These are phyloP conservation scores for Acronicta psi DNA, from an alignment of 2,888 invertebrate genomes.

Conservation along the genomic window DNA sequence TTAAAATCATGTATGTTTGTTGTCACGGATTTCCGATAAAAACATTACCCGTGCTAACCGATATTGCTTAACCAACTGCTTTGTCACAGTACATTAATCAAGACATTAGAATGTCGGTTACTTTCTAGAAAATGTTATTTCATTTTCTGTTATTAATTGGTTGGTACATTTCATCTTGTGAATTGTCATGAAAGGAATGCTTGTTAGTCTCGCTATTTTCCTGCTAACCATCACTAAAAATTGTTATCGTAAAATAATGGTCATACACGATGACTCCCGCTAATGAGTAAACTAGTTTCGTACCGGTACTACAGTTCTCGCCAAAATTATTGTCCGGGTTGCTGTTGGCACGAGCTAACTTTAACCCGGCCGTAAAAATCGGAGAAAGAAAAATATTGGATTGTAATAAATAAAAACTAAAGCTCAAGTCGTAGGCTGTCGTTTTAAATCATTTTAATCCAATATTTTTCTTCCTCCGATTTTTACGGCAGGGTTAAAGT, in stretches of 20 bases:
- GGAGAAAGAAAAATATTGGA: too few relatives aligned
- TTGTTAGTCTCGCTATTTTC: slow-evolving; percentile 25
- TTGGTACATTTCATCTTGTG: slow-evolving; percentile 7
- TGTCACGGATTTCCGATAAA: neutral
- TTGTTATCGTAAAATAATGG: slow-evolving; percentile 13
- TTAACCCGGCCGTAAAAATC: too few relatives aligned
- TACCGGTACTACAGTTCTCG: too few relatives aligned
- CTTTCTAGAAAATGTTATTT: slow-evolving; percentile 22
- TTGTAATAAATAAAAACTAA: too few relatives aligned
- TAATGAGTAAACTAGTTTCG: too few relatives aligned
- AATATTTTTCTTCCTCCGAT: too few relatives aligned
- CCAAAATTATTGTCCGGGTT: too few relatives aligned
- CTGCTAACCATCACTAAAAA: slow-evolving; percentile 21
- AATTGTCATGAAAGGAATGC: slow-evolving; percentile 23
- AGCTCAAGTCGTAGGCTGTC: too few relatives aligned
- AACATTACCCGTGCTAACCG: neutral
- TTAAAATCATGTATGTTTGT: too few relatives aligned
- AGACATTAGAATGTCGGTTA: slow-evolving; percentile 14
- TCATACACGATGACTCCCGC: neutral
- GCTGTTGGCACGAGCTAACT: too few relatives aligned
- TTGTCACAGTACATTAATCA: slow-evolving; percentile 27
- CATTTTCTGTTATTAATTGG: slow-evolving; percentile 36
- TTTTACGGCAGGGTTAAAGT: too few relatives aligned
- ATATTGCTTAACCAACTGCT: neutral
- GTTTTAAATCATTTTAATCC: too few relatives aligned